phyloP scores from a whole-genome alignment of 2,113 vertebrate species.

The Otus sunia region DNA sequence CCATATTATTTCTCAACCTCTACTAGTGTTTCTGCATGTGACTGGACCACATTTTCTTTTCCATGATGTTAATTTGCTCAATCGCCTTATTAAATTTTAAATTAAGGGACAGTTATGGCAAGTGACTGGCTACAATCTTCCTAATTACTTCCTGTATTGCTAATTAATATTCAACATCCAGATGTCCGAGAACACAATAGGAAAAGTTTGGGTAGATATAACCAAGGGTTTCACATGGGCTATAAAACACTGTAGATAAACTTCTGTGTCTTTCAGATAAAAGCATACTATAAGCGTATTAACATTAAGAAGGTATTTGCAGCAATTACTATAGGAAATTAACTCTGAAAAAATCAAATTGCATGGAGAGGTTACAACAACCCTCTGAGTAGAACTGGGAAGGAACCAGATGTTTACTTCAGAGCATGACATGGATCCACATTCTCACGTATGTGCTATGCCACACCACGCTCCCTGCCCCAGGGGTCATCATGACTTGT shows the following conservation, averaged over 20 bases:
- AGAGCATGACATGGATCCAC: neutral
- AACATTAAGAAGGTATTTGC: neutral
- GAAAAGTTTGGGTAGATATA: neutral
- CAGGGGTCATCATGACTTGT: neutral
- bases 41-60: neutral
- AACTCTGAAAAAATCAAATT: neutral
- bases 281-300: neutral
- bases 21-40: neutral
- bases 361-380: neutral
- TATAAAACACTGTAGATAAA: neutral
- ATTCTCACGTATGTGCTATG: neutral
- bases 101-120: neutral
- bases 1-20: neutral
- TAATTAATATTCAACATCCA: neutral
- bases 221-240: neutral
- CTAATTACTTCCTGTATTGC: neutral
- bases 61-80: neutral
- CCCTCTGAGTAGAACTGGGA: neutral
- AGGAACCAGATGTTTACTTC: neutral
- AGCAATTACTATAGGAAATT: neutral
- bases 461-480: neutral
- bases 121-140: neutral
- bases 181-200: neutral
- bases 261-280: neutral
- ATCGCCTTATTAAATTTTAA: neutral